Base-by-base conservation (phyloP, 2,888 invertebrate genomes). In the Tridacna gigas region DNA sequence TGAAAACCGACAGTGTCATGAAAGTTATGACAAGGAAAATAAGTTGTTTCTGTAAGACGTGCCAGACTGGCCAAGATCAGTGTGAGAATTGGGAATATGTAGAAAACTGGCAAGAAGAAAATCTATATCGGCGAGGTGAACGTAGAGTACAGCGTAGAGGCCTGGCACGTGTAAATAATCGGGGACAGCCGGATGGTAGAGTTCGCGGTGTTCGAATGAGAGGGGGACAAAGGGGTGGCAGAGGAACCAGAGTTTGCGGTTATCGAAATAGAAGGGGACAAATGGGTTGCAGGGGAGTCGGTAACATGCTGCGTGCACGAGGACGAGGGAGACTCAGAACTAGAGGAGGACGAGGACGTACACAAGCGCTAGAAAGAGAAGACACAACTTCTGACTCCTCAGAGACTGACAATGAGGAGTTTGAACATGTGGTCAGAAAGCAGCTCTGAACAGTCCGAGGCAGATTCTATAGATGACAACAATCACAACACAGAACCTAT, bases 401-500 rank as follows among this genome's bases (percentile, higher is more conserved):
- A 18, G 51, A 51, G 51, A 51, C 51, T 51, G 51, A 51, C 51
- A 51, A 51, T 51, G 51, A 51, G 51, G 51, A 51, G 51, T 51
- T 51, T 51, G 51, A 51, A 51, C 51, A 51, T n/a, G n/a, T n/a
- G n/a, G 51, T 51, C 51, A 51, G 51, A 51, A 51, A 51, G 51
- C 51, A 51, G 51, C 51, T 51, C 51, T 51, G 51, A 51, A 51
- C 51, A 51, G 51, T 51, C 51, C 51, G 51, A 51, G 51, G 18
- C 51, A 51, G 51, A 51, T 51, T 51, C 51, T 51, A 12, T 51
- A 51, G 51, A 51, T 51, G 18, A 51, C 51, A 51, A 51, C 51
- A n/a, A n/a, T n/a, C n/a, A n/a, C n/a, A n/a, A n/a, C n/a, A n/a
- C n/a, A 51, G 13, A 51, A 51, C 18, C 18, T 51, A 51, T 13